Base-by-base conservation (phyloP, 30 jellyfish, hydroid and myxozoan species). In the Morbakka virulenta region DNA sequence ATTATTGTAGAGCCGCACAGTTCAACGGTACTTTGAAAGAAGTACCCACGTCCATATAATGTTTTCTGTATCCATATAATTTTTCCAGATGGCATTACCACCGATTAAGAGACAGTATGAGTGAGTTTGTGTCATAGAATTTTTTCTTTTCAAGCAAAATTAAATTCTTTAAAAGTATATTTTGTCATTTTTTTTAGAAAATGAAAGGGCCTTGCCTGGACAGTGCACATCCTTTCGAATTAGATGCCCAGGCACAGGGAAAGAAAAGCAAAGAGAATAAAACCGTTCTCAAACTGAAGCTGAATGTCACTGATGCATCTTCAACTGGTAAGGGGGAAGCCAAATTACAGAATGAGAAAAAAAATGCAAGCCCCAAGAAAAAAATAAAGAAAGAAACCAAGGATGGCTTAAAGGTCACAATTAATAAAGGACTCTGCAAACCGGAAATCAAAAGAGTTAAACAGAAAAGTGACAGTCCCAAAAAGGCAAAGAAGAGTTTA, bases 241-340 rank as follows among this genome's bases (percentile, higher is more conserved):
- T 77, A 73, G 17, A 80, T 22, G 81, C 29, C 2, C 17, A 24
- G 47, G 1, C 67, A 26, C 28, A 77, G 32, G 50, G 4, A 4
- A 35, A 24, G 66, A 25, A 14, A 0, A 27, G 49, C 71, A 63
- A 48, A 24, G 29, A 47, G 1, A 28, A 28, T 3, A 72, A 50
- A 33, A 80, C 92, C 21, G 92, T 80, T 50, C 69, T 80, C 24
- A 80, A 80, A 35, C 41, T 80, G 52, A 80, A 80, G 47, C 49
- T 80, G 64, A 80, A 79, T 1, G 83, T 71, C 21, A 71, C 83
- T 13, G 52, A 72, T 35, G 69, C 6, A 32, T 2, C 12, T 21
- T 32, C 80, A 33, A 35, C 24, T 4, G 67, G 3, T 32, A 68
- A 32, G 80, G 80, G 0, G 68, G 52, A 0, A 27, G 27, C 24